phyloP scores from a whole-genome alignment of 2,113 vertebrate genomes.

The Raphicerus campestris region DNA sequence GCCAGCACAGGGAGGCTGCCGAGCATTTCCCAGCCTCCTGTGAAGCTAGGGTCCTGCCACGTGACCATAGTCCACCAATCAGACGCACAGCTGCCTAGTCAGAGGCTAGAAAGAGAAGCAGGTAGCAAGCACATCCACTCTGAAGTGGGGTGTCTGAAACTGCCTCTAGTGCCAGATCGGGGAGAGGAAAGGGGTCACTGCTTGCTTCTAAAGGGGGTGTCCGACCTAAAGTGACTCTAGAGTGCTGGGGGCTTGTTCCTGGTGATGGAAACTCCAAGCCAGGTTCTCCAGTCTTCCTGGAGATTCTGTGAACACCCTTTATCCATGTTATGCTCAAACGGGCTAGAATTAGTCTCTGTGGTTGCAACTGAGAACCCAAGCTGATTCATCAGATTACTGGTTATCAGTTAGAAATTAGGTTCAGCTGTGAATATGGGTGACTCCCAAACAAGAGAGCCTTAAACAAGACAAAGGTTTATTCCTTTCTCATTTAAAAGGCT shows the following conservation, averaged over 20 bases:
- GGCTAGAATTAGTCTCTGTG: conserved; percentile 14
- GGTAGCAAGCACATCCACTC: neutral
- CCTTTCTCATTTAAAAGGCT: neutral
- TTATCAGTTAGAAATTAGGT: neutral
- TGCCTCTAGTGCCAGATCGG: too few species aligned
- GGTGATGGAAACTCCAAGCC: neutral
- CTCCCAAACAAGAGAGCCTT: neutral
- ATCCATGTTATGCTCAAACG: neutral
- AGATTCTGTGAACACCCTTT: neutral
- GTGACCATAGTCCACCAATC: neutral
- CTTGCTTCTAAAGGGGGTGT: neutral
- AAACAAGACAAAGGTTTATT: neutral
- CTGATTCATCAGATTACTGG: neutral
- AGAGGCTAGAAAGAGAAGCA: neutral
- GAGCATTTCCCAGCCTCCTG: neutral
- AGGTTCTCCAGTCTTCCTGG: neutral
- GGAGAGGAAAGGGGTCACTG: neutral
- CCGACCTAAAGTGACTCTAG: neutral
- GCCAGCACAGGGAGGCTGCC: neutral
- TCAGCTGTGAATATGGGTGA: neutral
- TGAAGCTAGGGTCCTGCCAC: neutral
- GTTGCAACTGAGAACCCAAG: neutral
- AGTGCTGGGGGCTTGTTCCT: neutral
- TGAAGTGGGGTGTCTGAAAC: neutral
- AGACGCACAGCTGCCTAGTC: neutral